Percentiles rank a stretch among this genome's conserved stretches.
These are phyloP conservation scores for Streblospio benedicti DNA, from an alignment of 1,140 invertebrate genomes.

Conservation along the genomic window DNA sequence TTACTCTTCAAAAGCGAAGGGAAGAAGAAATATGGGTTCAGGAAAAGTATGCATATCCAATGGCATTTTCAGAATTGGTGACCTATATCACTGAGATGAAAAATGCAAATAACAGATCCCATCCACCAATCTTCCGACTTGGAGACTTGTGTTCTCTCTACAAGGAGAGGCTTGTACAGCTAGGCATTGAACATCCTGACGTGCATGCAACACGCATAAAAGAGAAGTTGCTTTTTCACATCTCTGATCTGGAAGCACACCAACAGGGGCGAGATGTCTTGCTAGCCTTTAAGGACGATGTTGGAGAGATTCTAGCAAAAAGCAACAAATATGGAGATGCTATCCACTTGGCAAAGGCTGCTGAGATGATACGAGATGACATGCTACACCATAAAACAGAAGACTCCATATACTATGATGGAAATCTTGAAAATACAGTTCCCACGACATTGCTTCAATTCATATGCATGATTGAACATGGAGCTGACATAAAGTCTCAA, in stretches of 20 bases:
- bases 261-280: not conserved
- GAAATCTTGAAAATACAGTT: slow-evolving; percentile 13
- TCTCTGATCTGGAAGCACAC: slow-evolving; percentile 8
- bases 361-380: slow-evolving; percentile 15
- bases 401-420: slow-evolving; percentile 11
- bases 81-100: too few relatives aligned
- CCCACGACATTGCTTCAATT: slow-evolving; percentile 19
- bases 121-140: slow-evolving; percentile 6
- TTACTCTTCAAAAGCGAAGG: too few relatives aligned
- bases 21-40: too few relatives aligned
- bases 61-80: slow-evolving; percentile 15
- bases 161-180: slow-evolving; percentile 15
- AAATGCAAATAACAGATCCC: not conserved
- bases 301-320: not conserved
- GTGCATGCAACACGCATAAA: slow-evolving; percentile 14
- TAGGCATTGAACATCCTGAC: not conserved
- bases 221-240: slow-evolving; percentile 6
- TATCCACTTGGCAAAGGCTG: slow-evolving; percentile 15
- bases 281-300: not conserved
- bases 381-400: slow-evolving; percentile 16
- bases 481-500: slow-evolving; percentile 17
- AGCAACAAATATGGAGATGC: slow-evolving; percentile 13
- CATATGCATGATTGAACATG: slow-evolving; percentile 17
- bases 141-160: slow-evolving; percentile 11
- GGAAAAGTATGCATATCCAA: too few relatives aligned